Conservation (phyloP, 2,888 invertebrate species). For the Tenthredo mesomela region DNA sequence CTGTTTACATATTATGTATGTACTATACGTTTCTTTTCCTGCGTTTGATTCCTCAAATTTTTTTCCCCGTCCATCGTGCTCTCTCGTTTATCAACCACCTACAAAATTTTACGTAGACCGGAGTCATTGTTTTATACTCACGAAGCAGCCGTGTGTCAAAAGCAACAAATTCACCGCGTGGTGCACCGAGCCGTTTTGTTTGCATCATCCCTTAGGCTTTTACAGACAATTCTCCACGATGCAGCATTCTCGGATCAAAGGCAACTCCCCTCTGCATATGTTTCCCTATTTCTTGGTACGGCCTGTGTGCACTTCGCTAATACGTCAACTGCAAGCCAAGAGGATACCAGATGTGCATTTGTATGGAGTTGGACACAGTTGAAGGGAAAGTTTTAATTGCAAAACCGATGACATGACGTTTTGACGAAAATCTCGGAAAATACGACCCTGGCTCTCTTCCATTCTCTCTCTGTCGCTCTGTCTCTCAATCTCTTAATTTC, state of each 20-base stretch:
- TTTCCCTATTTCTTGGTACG: background rate
- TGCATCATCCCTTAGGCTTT: constrained; percentile 41
- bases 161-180: constrained; percentile 18
- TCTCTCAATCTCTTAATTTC: background rate
- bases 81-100: background rate
- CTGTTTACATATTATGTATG: background rate
- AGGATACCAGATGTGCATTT: background rate
- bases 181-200: constrained; percentile 28
- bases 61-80: background rate
- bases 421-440: background rate
- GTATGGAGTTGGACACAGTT: background rate
- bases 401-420: constrained; percentile 25
- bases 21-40: background rate
- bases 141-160: constrained; percentile 14
- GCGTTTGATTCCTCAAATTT: background rate
- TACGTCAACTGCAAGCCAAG: constrained; percentile 13
- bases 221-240: constrained; percentile 36
- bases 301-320: background rate
- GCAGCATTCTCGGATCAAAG: constrained; percentile 38
- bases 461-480: background rate
- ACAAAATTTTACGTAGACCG: background rate
- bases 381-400: constrained; percentile 15
- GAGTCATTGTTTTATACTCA: constrained; percentile 24
- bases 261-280: constrained; percentile 3
- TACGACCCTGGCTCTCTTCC: background rate